Base-by-base conservation (phyloP, 2,113 vertebrate genomes). In the Chamaea fasciata region DNA sequence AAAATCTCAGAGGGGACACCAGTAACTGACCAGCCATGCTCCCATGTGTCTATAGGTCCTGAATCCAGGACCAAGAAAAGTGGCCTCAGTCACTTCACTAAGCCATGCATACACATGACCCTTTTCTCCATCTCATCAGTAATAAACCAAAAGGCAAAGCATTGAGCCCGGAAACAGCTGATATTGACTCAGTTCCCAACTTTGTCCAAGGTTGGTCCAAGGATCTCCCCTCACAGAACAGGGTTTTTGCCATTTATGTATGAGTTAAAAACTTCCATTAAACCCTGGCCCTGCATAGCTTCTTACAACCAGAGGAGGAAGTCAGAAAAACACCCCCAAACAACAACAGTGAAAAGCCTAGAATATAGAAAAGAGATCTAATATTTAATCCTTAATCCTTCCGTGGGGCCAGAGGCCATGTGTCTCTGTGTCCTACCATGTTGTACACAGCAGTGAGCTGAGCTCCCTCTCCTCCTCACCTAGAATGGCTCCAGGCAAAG, bases 381-480 rank as follows among this genome's bases (percentile, higher is more conserved):
- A 69, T 27, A 69, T 77, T 87, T 52, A 85, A 67, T 47, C 39
- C 39, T 50, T 71, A 67, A 50, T 42, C 63, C 37, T 57, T 41
- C 70, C 23, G 23, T 6, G 27, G 14, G 26, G 6, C 26, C 75
- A 46, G 28, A 67, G 18, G 42, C 37, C 56, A n/a, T 1, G 5
- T 73, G 44, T 73, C 23, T 77, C 50, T 35, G 13, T 21, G 2
- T 59, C n/a, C 56, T 1, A 0, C 9, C 10, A 7, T 3, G 17
- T 5, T 0, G 0, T 30, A 60, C 1, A 1, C 18, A 41, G n/a
- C 53, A 69, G 33, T 55, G 13, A 88, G 49, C 35, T 56, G 30
- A 68, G 19, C 31, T 69, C 33, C n/a, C 63, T 22, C 19, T 88
- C 12, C 46, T 82, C 13, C 41, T 41, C 78, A 46, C 7, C 18